These are phyloP conservation scores for Clamator glandarius DNA, from an alignment of 2,797 vertebrate genomes.

Conservation along the genomic window DNA sequence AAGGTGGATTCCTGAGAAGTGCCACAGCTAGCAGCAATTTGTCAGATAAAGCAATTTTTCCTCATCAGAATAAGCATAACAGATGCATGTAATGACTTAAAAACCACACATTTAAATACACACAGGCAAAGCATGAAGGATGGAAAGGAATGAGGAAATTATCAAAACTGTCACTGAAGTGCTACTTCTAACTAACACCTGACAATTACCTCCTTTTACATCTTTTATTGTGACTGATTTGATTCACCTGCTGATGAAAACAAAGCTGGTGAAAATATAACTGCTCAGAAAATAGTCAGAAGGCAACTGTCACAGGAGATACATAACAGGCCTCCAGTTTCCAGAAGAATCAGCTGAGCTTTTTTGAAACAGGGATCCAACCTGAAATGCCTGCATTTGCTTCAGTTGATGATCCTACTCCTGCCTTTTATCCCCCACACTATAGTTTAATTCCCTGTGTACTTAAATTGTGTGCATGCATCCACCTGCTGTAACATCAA, in stretches of 20 bases:
- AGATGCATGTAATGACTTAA: neutral
- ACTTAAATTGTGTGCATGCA: neutral
- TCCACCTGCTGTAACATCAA: neutral
- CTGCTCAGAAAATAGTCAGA: neutral
- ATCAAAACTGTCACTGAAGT: neutral
- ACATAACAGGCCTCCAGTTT: neutral
- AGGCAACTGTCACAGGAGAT: neutral
- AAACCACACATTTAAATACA: neutral
- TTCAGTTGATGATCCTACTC: neutral
- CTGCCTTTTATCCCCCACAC: neutral
- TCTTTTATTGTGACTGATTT: neutral
- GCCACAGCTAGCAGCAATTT: neutral
- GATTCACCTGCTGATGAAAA: constrained; percentile 4
- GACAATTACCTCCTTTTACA: neutral
- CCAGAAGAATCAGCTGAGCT: neutral
- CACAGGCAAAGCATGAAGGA: neutral
- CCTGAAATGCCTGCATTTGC: neutral
- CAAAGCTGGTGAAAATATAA: neutral
- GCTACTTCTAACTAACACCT: neutral
- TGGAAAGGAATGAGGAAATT: neutral
- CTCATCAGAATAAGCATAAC: neutral
- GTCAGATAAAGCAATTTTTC: neutral
- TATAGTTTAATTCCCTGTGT: neutral
- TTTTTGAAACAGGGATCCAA: neutral
- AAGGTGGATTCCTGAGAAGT: neutral